These are phyloP conservation scores for Paralvinella palmiformis DNA, from an alignment of 1,140 invertebrate genomes.

Conservation along the genomic window DNA sequence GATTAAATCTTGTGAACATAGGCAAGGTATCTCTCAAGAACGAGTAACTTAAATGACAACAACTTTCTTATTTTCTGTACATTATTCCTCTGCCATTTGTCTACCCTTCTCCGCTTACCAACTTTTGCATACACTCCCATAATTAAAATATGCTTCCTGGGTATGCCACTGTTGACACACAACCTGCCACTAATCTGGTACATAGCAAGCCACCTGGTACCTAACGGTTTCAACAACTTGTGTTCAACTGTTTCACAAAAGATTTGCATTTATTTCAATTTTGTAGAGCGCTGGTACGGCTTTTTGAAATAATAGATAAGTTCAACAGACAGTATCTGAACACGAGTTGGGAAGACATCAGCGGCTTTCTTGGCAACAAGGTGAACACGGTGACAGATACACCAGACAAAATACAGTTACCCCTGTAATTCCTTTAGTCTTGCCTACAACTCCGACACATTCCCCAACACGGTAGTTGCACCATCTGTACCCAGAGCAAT, in stretches of 20 bases:
- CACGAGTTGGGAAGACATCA: no score
- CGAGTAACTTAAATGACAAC: not conserved
- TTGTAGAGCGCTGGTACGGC: no score
- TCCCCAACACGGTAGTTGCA: no score
- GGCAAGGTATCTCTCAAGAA: not conserved
- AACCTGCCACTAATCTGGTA: slow-evolving; percentile 1
- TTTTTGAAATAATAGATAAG: no score
- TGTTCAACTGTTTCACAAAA: slow-evolving; percentile 1
- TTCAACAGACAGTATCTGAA: no score
- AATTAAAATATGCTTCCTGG: not conserved
- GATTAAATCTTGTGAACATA: not conserved
- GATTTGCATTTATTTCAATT: not conserved
- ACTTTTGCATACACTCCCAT: not conserved
- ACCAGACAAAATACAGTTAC: no score
- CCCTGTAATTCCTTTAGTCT: no score
- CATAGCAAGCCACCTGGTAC: not conserved
- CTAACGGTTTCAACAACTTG: not conserved
- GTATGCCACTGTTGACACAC: not conserved
- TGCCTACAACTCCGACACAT: no score
- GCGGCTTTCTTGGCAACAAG: no score
- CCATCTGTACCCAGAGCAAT: no score
- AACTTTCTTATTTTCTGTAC: not conserved
- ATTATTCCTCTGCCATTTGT: not conserved
- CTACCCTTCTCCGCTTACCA: not conserved
- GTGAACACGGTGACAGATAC: no score